phyloP scores from a whole-genome alignment of 2,888 invertebrate species.

The Pterostichus niger region DNA sequence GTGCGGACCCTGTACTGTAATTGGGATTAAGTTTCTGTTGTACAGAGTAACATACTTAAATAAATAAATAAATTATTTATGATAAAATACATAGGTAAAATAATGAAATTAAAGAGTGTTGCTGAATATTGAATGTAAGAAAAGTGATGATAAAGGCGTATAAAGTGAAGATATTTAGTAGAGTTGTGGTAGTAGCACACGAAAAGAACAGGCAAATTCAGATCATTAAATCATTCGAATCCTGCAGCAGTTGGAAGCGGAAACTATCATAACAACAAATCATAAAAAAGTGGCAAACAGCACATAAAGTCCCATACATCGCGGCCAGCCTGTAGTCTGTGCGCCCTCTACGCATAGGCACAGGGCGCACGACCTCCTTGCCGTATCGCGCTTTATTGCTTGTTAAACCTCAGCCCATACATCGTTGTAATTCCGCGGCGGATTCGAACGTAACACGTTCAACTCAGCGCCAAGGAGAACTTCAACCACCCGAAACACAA shows the following conservation, averaged over 20 bases:
- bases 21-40: no score
- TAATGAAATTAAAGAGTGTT: no score
- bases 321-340: neutral
- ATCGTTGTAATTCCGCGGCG: conserved; percentile 62
- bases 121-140: no score
- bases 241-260: conserved; percentile 23
- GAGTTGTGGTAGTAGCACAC: neutral
- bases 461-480: conserved; percentile 5
- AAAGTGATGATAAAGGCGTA: no score
- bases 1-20: no score
- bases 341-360: conserved; percentile 11
- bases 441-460: conserved; percentile 60
- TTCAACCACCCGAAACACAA: conserved; percentile 47
- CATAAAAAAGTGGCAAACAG: conserved; percentile 59
- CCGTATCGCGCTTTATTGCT: conserved; percentile 57
- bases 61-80: no score
- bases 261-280: conserved; percentile 53
- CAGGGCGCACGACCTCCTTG: neutral
- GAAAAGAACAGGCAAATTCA: conserved; percentile 39
- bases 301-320: conserved; percentile 57
- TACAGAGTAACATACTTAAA: no score
- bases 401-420: conserved; percentile 63
- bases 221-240: conserved; percentile 51
- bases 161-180: neutral
- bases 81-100: no score